Conservation (phyloP, 2,113 vertebrate species). For the Mesitornis unicolor region DNA sequence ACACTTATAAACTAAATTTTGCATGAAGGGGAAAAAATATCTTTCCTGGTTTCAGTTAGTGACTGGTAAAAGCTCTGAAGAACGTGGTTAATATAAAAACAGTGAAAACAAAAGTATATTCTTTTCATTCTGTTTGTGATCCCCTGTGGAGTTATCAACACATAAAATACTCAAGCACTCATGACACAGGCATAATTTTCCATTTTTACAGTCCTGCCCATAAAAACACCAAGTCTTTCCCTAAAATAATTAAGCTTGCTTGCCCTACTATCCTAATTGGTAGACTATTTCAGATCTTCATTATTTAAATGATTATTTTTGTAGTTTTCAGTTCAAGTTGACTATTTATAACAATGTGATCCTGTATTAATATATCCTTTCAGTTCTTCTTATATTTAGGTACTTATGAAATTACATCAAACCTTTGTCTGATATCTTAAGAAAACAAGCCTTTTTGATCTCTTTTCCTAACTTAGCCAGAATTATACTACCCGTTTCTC, state of each 20-base stretch:
- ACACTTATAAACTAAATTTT: background rate
- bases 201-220: background rate
- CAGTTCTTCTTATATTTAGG: background rate
- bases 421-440: background rate
- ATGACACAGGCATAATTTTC: background rate
- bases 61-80: background rate
- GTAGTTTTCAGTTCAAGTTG: background rate
- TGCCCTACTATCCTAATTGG: background rate
- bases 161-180: background rate
- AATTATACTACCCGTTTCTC: background rate
- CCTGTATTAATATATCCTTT: background rate
- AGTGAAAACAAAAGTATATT: background rate
- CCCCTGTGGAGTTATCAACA: background rate
- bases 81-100: background rate
- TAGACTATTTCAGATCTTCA: background rate
- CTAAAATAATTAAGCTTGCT: background rate
- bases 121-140: background rate
- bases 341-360: background rate
- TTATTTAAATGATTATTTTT: background rate
- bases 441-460: background rate
- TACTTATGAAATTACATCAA: background rate
- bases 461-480: background rate
- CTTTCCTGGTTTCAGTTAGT: background rate
- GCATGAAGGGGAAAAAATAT: background rate
- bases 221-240: background rate